phyloP scores from a whole-genome alignment of 1,140 invertebrate species.

The Lordiphosa clarofinis region DNA sequence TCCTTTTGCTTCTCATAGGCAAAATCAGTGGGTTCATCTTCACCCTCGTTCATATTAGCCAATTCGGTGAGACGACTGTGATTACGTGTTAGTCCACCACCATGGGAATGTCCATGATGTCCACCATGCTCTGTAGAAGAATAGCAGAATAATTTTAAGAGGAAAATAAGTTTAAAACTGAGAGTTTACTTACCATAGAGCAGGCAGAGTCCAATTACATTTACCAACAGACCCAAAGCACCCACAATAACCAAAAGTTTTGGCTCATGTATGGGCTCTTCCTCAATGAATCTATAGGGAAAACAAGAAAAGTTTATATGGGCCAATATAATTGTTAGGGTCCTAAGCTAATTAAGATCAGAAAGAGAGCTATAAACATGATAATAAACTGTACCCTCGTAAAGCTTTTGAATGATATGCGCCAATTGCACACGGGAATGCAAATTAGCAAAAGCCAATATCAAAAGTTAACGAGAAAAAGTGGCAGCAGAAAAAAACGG shows the following conservation, averaged over 20 bases:
- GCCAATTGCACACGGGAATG: slow-evolving; percentile 47
- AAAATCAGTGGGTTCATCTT: slow-evolving; percentile 84
- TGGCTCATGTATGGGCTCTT: slow-evolving; percentile 90
- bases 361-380: not conserved
- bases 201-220: slow-evolving; percentile 89
- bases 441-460: slow-evolving; percentile 38
- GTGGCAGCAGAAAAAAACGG: slow-evolving; percentile 26
- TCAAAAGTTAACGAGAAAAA: slow-evolving; percentile 25
- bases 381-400: slow-evolving; percentile 27
- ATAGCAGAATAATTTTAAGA: slow-evolving; percentile 14
- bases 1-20: slow-evolving; percentile 75
- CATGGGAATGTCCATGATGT: slow-evolving; percentile 88
- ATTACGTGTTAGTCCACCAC: slow-evolving; percentile 84
- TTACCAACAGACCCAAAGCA: slow-evolving; percentile 89
- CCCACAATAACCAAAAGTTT: slow-evolving; percentile 89
- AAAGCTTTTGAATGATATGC: slow-evolving; percentile 33
- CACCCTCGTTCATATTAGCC: slow-evolving; percentile 87
- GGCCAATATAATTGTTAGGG: no score
- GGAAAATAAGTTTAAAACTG: no score
- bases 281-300: slow-evolving; percentile 85
- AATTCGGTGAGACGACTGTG: slow-evolving; percentile 79
- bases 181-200: slow-evolving; percentile 85
- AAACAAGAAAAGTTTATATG: no score
- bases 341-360: no score
- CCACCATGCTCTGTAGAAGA: slow-evolving; percentile 86